These are phyloP conservation scores for Phalera bucephala DNA, from an alignment of 2,888 invertebrate species.

Conservation along the genomic window DNA sequence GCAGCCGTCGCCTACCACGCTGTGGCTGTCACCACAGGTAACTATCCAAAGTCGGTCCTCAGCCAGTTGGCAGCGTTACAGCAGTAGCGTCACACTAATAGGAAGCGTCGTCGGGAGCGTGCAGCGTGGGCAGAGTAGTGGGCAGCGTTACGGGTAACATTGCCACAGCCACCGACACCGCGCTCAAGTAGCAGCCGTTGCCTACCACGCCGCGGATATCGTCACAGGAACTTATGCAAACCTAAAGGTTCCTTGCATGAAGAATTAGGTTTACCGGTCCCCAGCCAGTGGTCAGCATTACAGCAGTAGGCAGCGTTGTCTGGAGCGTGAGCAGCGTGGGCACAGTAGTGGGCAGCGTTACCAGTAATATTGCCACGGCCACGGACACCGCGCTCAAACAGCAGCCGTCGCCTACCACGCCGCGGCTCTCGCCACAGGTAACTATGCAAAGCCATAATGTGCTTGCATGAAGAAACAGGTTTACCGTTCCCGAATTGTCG, in stretches of 20 bases:
- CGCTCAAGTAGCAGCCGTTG: slow-evolving; percentile 69
- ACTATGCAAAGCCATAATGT: too few relatives aligned
- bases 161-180: slow-evolving; percentile 51
- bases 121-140: slow-evolving; percentile 41
- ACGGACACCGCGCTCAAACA: slow-evolving; percentile 67
- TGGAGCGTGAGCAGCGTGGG: slow-evolving; percentile 40
- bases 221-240: slow-evolving; percentile 75
- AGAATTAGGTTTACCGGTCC: too few relatives aligned
- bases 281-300: too few relatives aligned
- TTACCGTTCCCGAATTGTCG: too few relatives aligned
- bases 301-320: too few relatives aligned
- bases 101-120: slow-evolving; percentile 39
- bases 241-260: too few relatives aligned
- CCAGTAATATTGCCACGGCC: slow-evolving; percentile 34
- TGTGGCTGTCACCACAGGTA: slow-evolving; percentile 73
- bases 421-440: slow-evolving; percentile 71
- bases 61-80: slow-evolving; percentile 69
- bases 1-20: slow-evolving; percentile 70
- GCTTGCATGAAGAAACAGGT: too few relatives aligned
- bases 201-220: slow-evolving; percentile 69
- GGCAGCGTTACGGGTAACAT: slow-evolving; percentile 36
- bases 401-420: slow-evolving; percentile 70
- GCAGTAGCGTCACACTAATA: too few relatives aligned
- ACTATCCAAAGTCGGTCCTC: too few relatives aligned
- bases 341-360: slow-evolving; percentile 36